Percentiles rank a stretch among this genome's conserved stretches.
These are phyloP conservation scores for Penaeus vannamei DNA, from an alignment of 1,140 invertebrate genomes.

Conservation along the genomic window DNA sequence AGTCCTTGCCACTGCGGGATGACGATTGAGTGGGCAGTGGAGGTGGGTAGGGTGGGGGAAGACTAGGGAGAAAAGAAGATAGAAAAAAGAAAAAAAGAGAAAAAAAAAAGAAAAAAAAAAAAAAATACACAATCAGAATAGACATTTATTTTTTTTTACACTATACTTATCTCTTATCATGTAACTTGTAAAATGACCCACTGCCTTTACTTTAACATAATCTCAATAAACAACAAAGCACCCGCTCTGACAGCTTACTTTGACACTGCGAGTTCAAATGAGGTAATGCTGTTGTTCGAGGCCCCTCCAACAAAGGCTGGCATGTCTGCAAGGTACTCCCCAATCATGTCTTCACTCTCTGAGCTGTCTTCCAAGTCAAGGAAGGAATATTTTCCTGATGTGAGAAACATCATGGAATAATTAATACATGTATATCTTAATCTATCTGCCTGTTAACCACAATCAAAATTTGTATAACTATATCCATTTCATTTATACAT, in stretches of 20 bases:
- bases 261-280: constrained; percentile 54
- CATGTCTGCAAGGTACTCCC: constrained; percentile 60
- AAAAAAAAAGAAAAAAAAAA: not conserved
- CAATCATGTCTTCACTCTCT: constrained; percentile 64
- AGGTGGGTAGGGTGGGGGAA: constrained; percentile 38
- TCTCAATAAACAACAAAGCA: no score
- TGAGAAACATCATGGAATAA: not conserved
- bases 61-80: not conserved
- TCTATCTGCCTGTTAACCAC: no score
- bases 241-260: constrained; percentile 14
- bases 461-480: no score
- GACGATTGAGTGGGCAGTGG: constrained; percentile 40
- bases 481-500: no score
- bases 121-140: not conserved
- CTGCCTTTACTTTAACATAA: no score
- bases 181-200: no score
- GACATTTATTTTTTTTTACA: not conserved
- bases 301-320: constrained; percentile 29
- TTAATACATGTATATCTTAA: not conserved
- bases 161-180: no score
- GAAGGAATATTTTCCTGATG: constrained; percentile 59
- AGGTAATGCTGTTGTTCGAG: constrained; percentile 40
- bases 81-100: not conserved
- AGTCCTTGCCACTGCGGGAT: constrained; percentile 45
- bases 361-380: constrained; percentile 62